A percentile compares a stretch with the other conserved stretches of the same genome.
Evolutionary conservation across 2,888 invertebrate species (phyloP).

Genomic region (Serrognathus titanus): DNA sequence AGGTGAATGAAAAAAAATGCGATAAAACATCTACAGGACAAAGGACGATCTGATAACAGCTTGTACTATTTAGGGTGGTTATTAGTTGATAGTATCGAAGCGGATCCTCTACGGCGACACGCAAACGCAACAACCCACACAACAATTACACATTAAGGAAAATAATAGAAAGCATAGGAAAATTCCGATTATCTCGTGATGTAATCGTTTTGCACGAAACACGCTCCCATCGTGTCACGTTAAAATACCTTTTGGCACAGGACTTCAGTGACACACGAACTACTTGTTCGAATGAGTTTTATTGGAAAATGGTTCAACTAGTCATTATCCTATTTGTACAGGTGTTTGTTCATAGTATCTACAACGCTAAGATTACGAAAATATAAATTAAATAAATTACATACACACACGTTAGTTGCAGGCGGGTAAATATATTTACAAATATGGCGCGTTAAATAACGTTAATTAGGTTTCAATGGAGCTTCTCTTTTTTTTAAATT

Average conservation of each 20-base stretch:
- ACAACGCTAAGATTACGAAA: not conserved
- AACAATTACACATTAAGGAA: not conserved
- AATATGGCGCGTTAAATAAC: too few species aligned
- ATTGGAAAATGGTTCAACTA: slow-evolving; percentile 2
- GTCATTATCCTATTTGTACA: slow-evolving; percentile 1
- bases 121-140: not conserved
- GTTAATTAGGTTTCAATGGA: too few species aligned
- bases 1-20: not conserved
- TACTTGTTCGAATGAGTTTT: not conserved
- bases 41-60: not conserved
- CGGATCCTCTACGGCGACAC: not conserved
- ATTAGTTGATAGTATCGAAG: not conserved
- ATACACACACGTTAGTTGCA: too few species aligned
- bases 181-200: too few species aligned
- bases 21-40: not conserved
- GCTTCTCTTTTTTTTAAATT: too few species aligned
- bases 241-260: not conserved
- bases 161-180: not conserved
- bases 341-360: not conserved
- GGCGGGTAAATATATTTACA: too few species aligned
- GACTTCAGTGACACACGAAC: too few species aligned
- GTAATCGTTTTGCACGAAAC: too few species aligned
- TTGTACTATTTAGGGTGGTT: slow-evolving; percentile 1
- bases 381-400: slow-evolving; percentile 1
- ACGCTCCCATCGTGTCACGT: too few species aligned